A percentile compares a stretch with the other conserved stretches of the same genome.
These are phyloP conservation scores for Drosophila aldrichi DNA, from an alignment of 2,888 invertebrate genomes.

Conservation along the genomic window DNA sequence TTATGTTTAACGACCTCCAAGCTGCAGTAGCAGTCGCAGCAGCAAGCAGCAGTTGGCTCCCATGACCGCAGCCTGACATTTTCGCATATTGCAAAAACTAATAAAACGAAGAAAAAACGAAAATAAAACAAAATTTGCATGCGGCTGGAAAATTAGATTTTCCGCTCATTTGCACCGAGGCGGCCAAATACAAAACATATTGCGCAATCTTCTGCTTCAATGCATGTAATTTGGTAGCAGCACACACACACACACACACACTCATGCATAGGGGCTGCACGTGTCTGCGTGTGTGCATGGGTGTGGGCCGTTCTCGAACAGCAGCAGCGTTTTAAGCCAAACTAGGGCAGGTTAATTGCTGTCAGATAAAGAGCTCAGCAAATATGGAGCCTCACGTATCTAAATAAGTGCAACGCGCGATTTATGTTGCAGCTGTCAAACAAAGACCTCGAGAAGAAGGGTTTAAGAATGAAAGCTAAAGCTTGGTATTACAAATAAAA, in stretches of 20 bases:
- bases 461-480: background rate
- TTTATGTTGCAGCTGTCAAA: background rate
- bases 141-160: slow-evolving; percentile 73
- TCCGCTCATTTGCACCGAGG: slow-evolving; percentile 74
- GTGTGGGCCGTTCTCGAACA: slow-evolving; percentile 44
- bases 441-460: slow-evolving; percentile 2
- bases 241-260: slow-evolving; percentile 7
- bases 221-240: slow-evolving; percentile 53
- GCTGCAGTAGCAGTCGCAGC: slow-evolving; percentile 22
- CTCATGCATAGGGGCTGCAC: slow-evolving; percentile 2
- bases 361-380: slow-evolving; percentile 32
- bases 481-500: background rate
- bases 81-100: slow-evolving; percentile 37
- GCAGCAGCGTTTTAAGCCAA: slow-evolving; percentile 25
- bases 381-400: slow-evolving; percentile 30
- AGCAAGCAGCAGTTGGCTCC: slow-evolving; percentile 26
- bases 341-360: slow-evolving; percentile 51
- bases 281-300: slow-evolving; percentile 18
- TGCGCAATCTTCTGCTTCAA: slow-evolving; percentile 77
- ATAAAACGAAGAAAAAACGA: slow-evolving; percentile 1
- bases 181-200: slow-evolving; percentile 58
- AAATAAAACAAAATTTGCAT: slow-evolving; percentile 56
- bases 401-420: slow-evolving; percentile 4
- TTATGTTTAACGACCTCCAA: slow-evolving; percentile 46
- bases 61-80: slow-evolving; percentile 46